Percentiles rank a stretch among this genome's conserved stretches.
Evolutionary conservation across 2,797 vertebrate genomes (phyloP).

Genomic region (Erpetoichthys calabaricus): DNA sequence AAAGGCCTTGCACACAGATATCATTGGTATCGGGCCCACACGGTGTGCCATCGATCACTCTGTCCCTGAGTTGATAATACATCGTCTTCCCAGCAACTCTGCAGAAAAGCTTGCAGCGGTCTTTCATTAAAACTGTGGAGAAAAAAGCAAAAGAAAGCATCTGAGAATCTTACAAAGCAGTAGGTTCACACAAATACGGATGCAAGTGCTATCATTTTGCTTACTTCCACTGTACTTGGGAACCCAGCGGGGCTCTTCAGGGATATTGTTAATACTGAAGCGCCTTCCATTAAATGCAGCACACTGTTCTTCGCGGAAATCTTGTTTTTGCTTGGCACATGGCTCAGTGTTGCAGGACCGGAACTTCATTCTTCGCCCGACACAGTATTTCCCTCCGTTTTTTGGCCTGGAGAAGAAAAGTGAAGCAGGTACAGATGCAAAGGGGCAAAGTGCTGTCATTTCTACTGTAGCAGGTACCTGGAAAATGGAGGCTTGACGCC

Average conservation of each 20-base stretch:
- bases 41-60: slow-evolving; percentile 84
- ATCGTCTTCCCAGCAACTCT: slow-evolving; percentile 84
- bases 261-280: slow-evolving; percentile 96
- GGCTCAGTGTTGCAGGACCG: slow-evolving; percentile 93
- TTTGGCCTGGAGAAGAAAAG: slow-evolving; percentile 56
- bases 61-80: slow-evolving; percentile 95
- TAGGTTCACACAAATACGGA: no score
- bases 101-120: slow-evolving; percentile 95
- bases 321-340: slow-evolving; percentile 77
- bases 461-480: no score
- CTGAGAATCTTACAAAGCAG: no score
- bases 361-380: slow-evolving; percentile 93
- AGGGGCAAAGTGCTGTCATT: no score
- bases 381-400: slow-evolving; percentile 85
- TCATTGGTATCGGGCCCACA: slow-evolving; percentile 92
- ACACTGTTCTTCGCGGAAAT: slow-evolving; percentile 93
- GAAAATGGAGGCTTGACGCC: no score
- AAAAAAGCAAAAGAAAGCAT: slow-evolving; percentile 1
- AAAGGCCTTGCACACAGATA: slow-evolving; percentile 96
- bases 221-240: slow-evolving; percentile 98
- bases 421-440: not conserved
- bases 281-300: slow-evolving; percentile 81
- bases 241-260: slow-evolving; percentile 89
- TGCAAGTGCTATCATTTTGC: slow-evolving; percentile 19
- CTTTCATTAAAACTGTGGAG: slow-evolving; percentile 85